Conservation (phyloP, 2,888 invertebrate species). For the Cistogaster globosa region DNA sequence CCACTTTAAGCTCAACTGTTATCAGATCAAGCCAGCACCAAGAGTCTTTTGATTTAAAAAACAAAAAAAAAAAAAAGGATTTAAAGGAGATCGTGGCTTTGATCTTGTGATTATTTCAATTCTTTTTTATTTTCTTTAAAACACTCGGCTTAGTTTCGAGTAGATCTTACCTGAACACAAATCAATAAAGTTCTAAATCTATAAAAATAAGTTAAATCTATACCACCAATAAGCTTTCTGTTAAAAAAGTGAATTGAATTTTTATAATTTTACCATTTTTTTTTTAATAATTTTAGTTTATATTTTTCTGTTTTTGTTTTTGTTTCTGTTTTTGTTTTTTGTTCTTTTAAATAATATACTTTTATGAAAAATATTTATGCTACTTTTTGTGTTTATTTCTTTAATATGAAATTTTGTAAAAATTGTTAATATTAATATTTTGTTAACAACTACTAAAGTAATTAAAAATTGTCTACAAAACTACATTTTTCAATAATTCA, state of each 20-base stretch:
- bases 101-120: no score
- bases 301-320: conserved; percentile 33
- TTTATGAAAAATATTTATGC: conserved; percentile 66
- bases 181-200: no score
- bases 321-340: conserved; percentile 13
- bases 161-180: no score
- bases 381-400: conserved; percentile 53
- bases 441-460: conserved; percentile 71
- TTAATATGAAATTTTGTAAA: conserved; percentile 68
- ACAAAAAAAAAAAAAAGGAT: no score
- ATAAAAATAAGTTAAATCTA: neutral
- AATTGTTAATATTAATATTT: conserved; percentile 60
- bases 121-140: no score
- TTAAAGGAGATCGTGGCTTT: no score
- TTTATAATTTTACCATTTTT: conserved; percentile 57
- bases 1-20: no score
- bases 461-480: conserved; percentile 72
- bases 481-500: conserved; percentile 70
- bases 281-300: conserved; percentile 40
- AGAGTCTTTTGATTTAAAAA: no score
- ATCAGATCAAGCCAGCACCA: no score
- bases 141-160: no score
- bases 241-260: conserved; percentile 38
- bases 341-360: conserved; percentile 60
- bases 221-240: conserved; percentile 38